Evolutionary conservation across 2,797 vertebrate species (phyloP), one percentile per base, ranked within the genome.

Genomic region (Enoplosus armatus): DNA sequence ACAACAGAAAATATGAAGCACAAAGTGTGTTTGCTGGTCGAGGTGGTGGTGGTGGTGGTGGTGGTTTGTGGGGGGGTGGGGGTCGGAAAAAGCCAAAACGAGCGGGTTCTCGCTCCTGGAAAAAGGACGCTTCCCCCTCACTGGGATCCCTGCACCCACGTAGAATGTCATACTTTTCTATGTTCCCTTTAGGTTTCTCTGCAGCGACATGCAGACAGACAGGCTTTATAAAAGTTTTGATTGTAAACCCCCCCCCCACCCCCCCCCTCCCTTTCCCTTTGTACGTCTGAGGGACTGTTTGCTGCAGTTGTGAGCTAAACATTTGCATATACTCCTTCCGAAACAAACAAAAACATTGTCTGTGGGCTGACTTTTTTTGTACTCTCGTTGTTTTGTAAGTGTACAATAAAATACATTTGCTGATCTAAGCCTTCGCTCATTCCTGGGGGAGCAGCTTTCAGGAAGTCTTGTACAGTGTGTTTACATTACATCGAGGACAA

Each of bases 351-450:
- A 90, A 89, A 88, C 54, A 72, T n/a, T 90, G 91, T 94, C 90
- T 90, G 92, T 94, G 86, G 91, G 90, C 93, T 94, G 92, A 95
- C 91, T 93, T 95, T 93, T n/a, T 96, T 96, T 95, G 94, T 96
- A 95, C 95, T 94, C 92, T 94, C 93, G 94, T 93, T 93, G 95
- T 95, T 96, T 96, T 96, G 95, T 95, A 95, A 95, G 94, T 94
- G 95, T 94, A 93, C 89, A 96, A 94, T 96, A 95, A 96, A 95
- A 91, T 88, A 90, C 87, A 95, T 95, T 95, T 95, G 94, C 90
- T 94, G 94, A 96, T 83, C 71, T 71, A 51, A 24, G 68, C 15
- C 10, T 74, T 11, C 4, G 0, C 5, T 71, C 4, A 0, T 78
- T 62, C 75, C 37, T 37, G 47, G 59, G 59, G 16, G 33, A 45